These are phyloP conservation scores for Zosterops borbonicus DNA, from an alignment of 2,113 vertebrate species.

Conservation along the genomic window DNA sequence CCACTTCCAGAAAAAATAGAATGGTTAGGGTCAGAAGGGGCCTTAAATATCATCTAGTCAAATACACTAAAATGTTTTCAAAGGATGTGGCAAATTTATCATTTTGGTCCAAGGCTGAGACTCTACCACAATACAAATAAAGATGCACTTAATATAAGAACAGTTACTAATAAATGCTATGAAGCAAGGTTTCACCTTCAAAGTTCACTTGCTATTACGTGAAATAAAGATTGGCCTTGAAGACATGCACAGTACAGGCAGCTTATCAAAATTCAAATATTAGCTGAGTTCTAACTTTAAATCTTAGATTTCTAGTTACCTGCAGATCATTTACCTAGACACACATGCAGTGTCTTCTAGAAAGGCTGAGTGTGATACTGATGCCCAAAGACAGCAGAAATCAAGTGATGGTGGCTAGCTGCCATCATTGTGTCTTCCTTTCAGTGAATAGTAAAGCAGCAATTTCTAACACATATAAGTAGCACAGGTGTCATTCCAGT, in stretches of 20 bases:
- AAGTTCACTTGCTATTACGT: not conserved
- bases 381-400: not conserved
- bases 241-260: not conserved
- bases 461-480: not conserved
- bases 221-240: not conserved
- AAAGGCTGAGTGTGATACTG: not conserved
- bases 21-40: not conserved
- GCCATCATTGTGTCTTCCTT: not conserved
- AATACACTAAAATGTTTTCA: not conserved
- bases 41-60: not conserved
- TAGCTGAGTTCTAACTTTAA: not conserved
- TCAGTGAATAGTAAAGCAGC: not conserved
- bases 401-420: not conserved
- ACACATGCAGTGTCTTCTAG: not conserved
- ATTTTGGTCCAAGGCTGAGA: not conserved
- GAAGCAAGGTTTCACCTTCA: not conserved
- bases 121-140: not conserved
- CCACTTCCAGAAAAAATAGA: not conserved
- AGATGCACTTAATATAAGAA: not conserved
- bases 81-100: not conserved
- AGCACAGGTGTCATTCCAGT: not conserved
- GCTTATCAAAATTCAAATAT: not conserved
- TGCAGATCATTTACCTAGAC: not conserved
- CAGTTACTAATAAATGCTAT: not conserved
- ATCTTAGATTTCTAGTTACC: not conserved